A percentile compares a stretch with the other conserved stretches of the same genome.
phyloP scores from a whole-genome alignment of 2,797 vertebrate genomes.

The Eulemur coronatus region DNA sequence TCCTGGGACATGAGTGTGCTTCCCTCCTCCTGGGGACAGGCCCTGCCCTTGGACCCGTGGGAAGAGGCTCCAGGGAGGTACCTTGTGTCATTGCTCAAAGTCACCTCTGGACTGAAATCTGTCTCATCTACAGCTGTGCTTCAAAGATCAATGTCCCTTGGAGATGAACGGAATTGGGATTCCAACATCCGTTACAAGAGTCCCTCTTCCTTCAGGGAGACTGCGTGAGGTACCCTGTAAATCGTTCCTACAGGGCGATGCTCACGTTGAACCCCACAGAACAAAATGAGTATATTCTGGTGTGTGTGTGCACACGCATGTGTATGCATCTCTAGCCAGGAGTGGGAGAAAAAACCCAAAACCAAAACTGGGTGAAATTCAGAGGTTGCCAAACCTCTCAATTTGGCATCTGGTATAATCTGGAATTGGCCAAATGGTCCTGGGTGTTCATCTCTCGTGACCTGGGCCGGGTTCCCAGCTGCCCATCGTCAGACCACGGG shows the following conservation, averaged over 20 bases:
- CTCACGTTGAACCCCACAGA: not conserved
- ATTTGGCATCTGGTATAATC: constrained; percentile 1
- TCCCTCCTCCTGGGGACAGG: accelerated
- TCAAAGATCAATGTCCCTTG: not conserved
- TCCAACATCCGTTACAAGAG: not conserved
- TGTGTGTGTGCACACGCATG: not conserved
- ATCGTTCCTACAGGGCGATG: not conserved
- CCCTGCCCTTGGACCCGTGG: not conserved
- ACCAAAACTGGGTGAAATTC: not conserved
- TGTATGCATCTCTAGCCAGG: not conserved
- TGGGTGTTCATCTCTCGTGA: not conserved
- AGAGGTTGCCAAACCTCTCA: constrained; percentile 7
- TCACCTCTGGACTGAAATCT: not conserved
- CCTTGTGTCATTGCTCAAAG: not conserved
- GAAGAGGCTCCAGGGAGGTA: not conserved
- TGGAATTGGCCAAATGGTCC: not conserved
- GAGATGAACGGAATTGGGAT: not conserved
- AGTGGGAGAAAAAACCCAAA: not conserved
- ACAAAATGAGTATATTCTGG: not conserved
- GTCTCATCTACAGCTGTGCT: not conserved
- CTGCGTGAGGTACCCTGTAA: not conserved
- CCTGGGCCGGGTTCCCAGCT: not conserved
- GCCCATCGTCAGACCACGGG: not conserved
- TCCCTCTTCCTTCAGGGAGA: not conserved
- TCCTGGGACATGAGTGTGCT: not conserved